Evolutionary conservation across 2,113 vertebrate genomes (phyloP).

Genomic region (Pristiophorus japonicus): DNA sequence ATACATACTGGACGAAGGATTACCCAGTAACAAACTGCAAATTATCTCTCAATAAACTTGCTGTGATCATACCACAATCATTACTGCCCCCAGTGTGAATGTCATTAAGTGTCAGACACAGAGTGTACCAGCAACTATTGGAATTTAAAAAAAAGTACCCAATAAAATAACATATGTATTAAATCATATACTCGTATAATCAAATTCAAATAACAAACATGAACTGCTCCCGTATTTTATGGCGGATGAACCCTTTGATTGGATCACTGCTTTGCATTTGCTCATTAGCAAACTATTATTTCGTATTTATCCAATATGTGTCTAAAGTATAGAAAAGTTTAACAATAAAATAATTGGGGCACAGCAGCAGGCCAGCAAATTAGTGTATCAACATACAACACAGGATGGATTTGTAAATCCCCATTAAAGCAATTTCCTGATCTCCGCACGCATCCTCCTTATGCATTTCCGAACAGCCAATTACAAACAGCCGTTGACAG

Average conservation of each 20-base stretch:
- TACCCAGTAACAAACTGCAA: neutral
- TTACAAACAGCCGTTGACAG: neutral
- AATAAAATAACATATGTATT: neutral
- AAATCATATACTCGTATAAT: neutral
- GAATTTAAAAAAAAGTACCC: neutral
- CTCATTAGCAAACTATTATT: neutral
- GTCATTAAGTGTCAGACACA: neutral
- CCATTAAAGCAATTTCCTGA: neutral
- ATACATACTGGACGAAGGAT: neutral
- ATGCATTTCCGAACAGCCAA: neutral
- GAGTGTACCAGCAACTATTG: neutral
- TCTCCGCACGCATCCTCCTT: neutral
- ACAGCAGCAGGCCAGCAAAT: neutral
- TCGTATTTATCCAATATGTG: neutral
- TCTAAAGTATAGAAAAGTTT: neutral
- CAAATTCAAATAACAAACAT: neutral
- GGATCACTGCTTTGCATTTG: neutral
- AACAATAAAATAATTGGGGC: neutral
- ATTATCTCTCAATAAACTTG: neutral
- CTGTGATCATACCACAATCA: neutral
- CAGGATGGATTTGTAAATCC: neutral
- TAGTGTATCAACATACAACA: neutral
- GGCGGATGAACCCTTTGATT: neutral
- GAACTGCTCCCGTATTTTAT: neutral
- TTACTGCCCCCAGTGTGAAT: neutral